Conservation (phyloP, 2,113 vertebrate species). For the Callospermophilus lateralis region DNA sequence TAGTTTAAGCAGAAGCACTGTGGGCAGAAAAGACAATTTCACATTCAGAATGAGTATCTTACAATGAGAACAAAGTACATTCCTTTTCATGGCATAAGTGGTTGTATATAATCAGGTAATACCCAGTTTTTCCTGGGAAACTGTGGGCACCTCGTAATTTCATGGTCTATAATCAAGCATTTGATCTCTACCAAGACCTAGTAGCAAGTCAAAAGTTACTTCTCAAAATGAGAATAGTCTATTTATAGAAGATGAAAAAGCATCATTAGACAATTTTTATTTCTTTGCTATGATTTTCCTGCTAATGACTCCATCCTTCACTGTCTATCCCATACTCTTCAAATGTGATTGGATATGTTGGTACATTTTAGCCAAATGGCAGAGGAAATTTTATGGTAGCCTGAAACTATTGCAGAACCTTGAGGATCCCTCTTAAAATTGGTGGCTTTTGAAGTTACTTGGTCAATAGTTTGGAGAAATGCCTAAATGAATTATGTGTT, state of each 20-base stretch:
- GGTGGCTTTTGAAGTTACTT: background rate
- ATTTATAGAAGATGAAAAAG: background rate
- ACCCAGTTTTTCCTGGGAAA: background rate
- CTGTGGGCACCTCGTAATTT: background rate
- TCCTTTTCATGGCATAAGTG: background rate
- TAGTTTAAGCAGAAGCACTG: background rate
- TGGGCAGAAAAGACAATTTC: background rate
- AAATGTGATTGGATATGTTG: background rate
- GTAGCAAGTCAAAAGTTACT: background rate
- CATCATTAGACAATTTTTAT: background rate
- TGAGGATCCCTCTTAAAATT: background rate
- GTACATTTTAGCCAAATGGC: background rate
- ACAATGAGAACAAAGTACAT: background rate
- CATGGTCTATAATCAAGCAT: background rate
- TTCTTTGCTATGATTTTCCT: background rate
- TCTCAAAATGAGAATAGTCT: background rate
- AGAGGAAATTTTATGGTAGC: background rate
- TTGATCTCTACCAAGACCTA: background rate
- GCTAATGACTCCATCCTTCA: background rate
- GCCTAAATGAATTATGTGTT: background rate
- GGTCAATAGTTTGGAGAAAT: background rate
- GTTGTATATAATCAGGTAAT: background rate
- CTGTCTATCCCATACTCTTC: background rate
- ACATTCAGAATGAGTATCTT: background rate
- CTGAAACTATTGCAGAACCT: background rate